phyloP scores from a whole-genome alignment of 2,797 vertebrate genomes.

The Chloroceryle amazona region DNA sequence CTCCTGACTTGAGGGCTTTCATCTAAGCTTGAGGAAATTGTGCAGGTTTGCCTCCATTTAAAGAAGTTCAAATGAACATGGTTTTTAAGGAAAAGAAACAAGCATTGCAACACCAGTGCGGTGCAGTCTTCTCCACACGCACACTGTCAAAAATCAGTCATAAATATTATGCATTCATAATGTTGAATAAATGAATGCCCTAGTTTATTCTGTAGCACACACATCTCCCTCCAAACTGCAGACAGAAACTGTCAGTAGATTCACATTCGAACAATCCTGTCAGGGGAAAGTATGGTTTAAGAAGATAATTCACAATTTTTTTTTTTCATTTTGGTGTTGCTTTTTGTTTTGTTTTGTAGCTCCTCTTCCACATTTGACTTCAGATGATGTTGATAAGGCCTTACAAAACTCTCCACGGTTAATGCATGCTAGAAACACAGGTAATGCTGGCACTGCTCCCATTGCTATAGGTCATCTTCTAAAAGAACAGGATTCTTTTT shows the following conservation, averaged over 20 bases:
- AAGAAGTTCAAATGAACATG: not conserved
- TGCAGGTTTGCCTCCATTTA: not conserved
- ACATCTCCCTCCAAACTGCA: not conserved
- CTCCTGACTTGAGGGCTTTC: not conserved
- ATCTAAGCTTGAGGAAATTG: not conserved
- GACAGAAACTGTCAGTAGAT: not conserved
- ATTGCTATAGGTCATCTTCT: conserved; percentile 58
- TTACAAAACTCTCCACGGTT: conserved; percentile 94
- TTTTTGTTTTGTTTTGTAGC: conserved; percentile 89
- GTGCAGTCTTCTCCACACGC: conserved; percentile 66
- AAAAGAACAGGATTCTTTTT: conserved; percentile 30
- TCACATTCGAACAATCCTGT: conserved; percentile 19
- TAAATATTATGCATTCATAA: conserved; percentile 6
- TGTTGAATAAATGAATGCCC: not conserved
- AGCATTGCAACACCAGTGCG: conserved; percentile 58
- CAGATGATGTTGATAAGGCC: conserved; percentile 95
- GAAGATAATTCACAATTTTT: conserved; percentile 66
- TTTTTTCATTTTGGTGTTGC: conserved; percentile 82
- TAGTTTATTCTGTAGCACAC: not conserved
- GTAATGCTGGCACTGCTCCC: conserved; percentile 83
- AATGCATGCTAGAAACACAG: conserved; percentile 96
- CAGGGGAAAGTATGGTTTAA: conserved; percentile 59
- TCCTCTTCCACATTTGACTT: conserved; percentile 95
- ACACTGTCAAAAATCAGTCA: conserved; percentile 1
- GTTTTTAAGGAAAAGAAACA: conserved; percentile 14